Conservation (phyloP, 2,113 vertebrate genomes). For the Hippoglossus stenolepis region DNA sequence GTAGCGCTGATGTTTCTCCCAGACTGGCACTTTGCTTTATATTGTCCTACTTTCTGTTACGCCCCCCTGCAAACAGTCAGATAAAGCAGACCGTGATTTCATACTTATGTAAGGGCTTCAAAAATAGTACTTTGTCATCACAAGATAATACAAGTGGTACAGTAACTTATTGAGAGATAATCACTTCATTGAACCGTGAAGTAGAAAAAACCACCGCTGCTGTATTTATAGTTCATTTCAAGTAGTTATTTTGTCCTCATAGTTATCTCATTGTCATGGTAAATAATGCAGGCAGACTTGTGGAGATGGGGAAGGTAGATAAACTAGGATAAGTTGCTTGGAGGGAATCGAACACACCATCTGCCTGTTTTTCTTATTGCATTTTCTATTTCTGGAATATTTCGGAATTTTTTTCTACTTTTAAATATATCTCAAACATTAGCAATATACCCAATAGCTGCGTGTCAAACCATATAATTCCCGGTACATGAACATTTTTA, state of each 20-base stretch:
- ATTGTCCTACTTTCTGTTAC: background rate
- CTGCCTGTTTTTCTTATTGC: background rate
- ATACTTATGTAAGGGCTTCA: slow-evolving; percentile 39
- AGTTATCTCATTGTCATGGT: too few relatives aligned
- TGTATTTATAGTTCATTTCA: background rate
- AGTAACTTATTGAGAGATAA: slow-evolving; percentile 40
- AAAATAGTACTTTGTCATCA: slow-evolving; percentile 19
- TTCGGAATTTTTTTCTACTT: background rate
- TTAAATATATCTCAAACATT: background rate
- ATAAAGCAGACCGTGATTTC: slow-evolving; percentile 14
- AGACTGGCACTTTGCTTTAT: slow-evolving; percentile 49
- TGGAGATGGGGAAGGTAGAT: background rate
- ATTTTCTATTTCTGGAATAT: slow-evolving; percentile 20
- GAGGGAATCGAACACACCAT: background rate
- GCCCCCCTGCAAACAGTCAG: slow-evolving; percentile 2
- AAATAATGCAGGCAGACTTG: background rate
- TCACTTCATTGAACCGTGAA: slow-evolving; percentile 4
- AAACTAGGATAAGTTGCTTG: background rate
- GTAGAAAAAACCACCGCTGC: background rate
- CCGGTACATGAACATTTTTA: too few relatives aligned
- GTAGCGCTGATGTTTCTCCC: slow-evolving; percentile 1
- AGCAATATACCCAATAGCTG: background rate
- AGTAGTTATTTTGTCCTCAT: background rate
- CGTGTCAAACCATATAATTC: background rate
- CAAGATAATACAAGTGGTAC: slow-evolving; percentile 34